phyloP scores from a whole-genome alignment of 2,797 vertebrate species.

The Hypotaenidia okinawae region DNA sequence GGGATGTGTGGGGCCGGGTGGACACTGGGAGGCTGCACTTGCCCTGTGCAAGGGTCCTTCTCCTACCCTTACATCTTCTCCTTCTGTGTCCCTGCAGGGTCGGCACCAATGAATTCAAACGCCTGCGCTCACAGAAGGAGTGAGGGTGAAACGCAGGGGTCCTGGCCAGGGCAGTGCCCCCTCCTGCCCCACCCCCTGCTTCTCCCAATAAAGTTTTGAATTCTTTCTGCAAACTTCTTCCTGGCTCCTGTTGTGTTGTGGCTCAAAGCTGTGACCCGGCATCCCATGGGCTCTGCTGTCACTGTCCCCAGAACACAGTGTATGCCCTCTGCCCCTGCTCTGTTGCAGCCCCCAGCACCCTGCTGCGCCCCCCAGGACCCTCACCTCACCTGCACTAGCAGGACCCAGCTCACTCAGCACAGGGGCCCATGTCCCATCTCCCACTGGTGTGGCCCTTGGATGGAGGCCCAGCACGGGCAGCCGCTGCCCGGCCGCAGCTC shows the following conservation, averaged over 20 bases:
- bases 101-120: not conserved
- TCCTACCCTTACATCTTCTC: not conserved
- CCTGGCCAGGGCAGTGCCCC: fast-evolving
- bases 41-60: fast-evolving
- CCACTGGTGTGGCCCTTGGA: not conserved
- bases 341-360: too few relatives aligned
- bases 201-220: not conserved
- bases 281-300: not conserved
- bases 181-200: not conserved
- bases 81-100: not conserved
- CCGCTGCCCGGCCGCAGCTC: fast-evolving
- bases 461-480: fast-evolving
- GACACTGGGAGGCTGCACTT: fast-evolving
- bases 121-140: fast-evolving
- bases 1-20: too few relatives aligned
- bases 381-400: too few relatives aligned
- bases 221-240: not conserved
- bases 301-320: fast-evolving
- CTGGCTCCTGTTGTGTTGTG: fast-evolving
- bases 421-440: fast-evolving
- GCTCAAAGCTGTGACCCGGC: not conserved
- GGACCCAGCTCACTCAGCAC: too few relatives aligned
- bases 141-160: fast-evolving
- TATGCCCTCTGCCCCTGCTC: too few relatives aligned
- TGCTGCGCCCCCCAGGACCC: too few relatives aligned